Percentiles rank a stretch among this genome's conserved stretches.
Conservation (phyloP, 2,113 vertebrate genomes). For the Haliaeetus leucogaster region DNA sequence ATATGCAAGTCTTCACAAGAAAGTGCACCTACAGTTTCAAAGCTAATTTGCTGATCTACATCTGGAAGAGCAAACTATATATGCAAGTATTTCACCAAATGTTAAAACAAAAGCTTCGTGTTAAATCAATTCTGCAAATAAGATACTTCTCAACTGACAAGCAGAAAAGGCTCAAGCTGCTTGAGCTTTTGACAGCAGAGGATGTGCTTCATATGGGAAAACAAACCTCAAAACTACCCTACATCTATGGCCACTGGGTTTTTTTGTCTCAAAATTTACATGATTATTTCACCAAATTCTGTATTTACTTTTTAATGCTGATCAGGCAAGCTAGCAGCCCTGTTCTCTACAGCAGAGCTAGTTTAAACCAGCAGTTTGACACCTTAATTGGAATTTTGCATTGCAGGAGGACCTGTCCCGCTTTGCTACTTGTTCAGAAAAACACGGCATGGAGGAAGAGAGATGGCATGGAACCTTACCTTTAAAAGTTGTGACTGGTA, state of each 20-base stretch:
- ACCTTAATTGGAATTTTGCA: not conserved
- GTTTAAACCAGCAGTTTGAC: not conserved
- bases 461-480: slow-evolving; percentile 60
- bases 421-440: not conserved
- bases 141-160: not conserved
- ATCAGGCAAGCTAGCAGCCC: not conserved
- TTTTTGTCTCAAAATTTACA: not conserved
- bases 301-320: not conserved
- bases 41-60: not conserved
- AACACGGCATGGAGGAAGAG: accelerated
- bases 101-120: not conserved
- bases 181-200: not conserved
- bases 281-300: not conserved
- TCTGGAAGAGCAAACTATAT: not conserved
- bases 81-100: not conserved
- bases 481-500: slow-evolving; percentile 95
- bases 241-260: accelerated
- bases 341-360: not conserved
- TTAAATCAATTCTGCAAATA: not conserved
- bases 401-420: not conserved
- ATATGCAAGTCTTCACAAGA: not conserved
- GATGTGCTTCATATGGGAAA: not conserved
- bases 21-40: not conserved
- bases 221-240: not conserved
- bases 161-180: not conserved